These are phyloP conservation scores for Epinephelus awoara DNA, from an alignment of 2,797 vertebrate species.

Conservation along the genomic window DNA sequence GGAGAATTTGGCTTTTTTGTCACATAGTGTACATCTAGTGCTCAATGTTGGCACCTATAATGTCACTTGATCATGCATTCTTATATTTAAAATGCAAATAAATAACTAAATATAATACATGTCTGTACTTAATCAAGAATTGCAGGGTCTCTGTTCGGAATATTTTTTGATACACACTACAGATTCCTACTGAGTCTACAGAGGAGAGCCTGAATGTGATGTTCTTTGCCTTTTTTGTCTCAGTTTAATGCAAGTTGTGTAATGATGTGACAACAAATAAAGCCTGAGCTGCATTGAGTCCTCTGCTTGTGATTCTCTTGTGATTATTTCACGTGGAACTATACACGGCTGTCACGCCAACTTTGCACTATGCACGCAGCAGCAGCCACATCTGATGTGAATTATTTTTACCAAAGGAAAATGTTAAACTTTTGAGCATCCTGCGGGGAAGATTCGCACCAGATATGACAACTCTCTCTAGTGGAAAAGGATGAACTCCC, in stretches of 20 bases:
- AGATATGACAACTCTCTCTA: not conserved
- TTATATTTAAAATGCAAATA: not conserved
- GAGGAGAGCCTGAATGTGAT: conserved; percentile 1
- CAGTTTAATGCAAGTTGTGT: conserved; percentile 54
- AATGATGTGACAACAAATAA: conserved; percentile 71
- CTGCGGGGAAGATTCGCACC: not conserved
- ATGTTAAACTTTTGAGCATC: not conserved
- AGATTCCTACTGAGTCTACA: not conserved
- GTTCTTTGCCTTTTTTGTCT: conserved; percentile 19
- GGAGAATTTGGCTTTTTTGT: not conserved
- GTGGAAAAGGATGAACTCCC: not conserved
- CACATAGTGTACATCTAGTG: not conserved
- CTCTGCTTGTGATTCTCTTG: conserved; percentile 50
- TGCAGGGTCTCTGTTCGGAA: not conserved
- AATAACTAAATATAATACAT: not conserved
- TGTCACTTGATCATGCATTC: not conserved
- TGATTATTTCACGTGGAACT: conserved; percentile 52
- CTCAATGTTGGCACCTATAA: not conserved
- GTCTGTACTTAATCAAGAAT: not conserved
- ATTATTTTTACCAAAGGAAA: not conserved
- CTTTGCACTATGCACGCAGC: not conserved
- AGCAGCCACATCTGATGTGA: not conserved
- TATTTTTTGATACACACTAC: not conserved
- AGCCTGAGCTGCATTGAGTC: conserved; percentile 54
- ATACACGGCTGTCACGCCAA: not conserved